Base-by-base conservation (phyloP, 2,888 invertebrate genomes). In the Lysandra coridon region DNA sequence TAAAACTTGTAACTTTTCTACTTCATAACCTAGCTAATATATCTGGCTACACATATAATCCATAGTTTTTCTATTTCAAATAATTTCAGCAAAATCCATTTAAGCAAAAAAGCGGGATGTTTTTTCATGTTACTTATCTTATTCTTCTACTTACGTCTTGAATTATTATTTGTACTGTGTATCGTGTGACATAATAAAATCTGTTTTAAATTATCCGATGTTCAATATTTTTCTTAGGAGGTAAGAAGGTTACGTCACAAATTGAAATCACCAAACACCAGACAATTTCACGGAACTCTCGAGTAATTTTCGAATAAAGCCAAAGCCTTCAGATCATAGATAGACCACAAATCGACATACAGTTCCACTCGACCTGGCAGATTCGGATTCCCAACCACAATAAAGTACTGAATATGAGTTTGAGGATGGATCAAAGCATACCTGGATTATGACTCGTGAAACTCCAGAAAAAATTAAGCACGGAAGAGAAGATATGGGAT, bases 271-370 rank as follows among this genome's bases (percentile, higher is more conserved):
- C 57, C 57, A 17, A 57, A 17, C 57, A 57, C 57, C 57, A 12
- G 49, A 10, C 10, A 12, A 49, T 57, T 17, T 57, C 57, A 57
- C 57, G 57, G 17, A 17, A 57, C 4, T 57, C 57, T 23, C 62
- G 7, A 62, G 14, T 62, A n/a, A 62, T 64, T 10, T 69, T 17
- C 14, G 33, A 69, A 69, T 69, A 33, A 69, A 69, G 69, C 37
- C 14, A 5, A 2, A 69, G 33, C 17, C 57, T 57, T 57, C 57
- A 69, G 69, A 69, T 69, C 33, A 14, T 69, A 14, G 33, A 69
- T 69, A 69, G 69, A 69, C 69, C 69, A 37, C 69, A 69, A 64
- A 69, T 69, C 37, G 33, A 69, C 69, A 33, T 37, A 17, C 14
- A 4, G 4, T 69, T 33, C 69, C 33, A 69, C 69, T 69, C 30